phyloP scores from a whole-genome alignment of 2,113 vertebrate species.

The Upupa epops region DNA sequence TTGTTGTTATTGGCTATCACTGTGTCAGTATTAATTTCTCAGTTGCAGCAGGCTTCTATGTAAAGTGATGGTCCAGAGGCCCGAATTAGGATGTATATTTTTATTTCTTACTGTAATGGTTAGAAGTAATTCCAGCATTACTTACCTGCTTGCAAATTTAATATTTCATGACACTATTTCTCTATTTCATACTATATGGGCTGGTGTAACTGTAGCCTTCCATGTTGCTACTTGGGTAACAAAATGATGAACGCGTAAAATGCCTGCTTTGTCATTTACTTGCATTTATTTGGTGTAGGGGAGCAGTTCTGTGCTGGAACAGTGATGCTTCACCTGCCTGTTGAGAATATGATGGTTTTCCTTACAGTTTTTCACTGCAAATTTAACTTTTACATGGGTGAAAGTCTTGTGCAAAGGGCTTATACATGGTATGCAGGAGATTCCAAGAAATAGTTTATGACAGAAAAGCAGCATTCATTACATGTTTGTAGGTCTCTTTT shows the following conservation, averaged over 20 bases:
- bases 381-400: neutral
- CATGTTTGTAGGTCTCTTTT: accelerated
- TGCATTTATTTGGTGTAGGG: neutral
- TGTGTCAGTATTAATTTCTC: neutral
- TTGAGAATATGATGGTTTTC: neutral
- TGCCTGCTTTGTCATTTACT: too few relatives aligned
- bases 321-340: neutral
- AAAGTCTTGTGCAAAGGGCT: neutral
- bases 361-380: neutral
- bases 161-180: too few relatives aligned
- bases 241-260: neutral
- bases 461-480: neutral
- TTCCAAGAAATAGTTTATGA: neutral
- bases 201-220: neutral
- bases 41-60: neutral
- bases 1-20: neutral
- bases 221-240: neutral
- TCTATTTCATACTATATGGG: accelerated
- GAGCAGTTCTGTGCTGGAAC: neutral
- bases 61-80: neutral
- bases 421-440: neutral
- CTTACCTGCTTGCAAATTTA: neutral
- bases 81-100: neutral
- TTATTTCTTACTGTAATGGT: neutral
- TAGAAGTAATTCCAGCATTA: neutral